Evolutionary conservation across 2,113 vertebrate genomes (phyloP).

Genomic region (Brienomyrus longianalis): DNA sequence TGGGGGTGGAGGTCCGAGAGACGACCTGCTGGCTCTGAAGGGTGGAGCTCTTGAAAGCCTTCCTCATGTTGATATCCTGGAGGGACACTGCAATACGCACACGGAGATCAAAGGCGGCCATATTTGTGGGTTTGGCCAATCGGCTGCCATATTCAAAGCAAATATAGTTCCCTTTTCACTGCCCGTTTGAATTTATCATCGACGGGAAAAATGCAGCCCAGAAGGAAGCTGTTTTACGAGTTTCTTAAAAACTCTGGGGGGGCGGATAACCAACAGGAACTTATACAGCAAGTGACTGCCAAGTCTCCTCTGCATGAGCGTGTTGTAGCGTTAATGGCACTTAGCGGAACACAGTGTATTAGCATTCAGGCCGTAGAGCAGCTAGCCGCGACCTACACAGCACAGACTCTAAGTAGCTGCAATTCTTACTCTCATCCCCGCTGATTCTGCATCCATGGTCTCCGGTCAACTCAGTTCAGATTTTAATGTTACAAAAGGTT

Average conservation of each 20-base stretch:
- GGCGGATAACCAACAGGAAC: not conserved
- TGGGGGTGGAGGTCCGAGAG: slow-evolving; percentile 75
- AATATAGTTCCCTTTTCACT: not conserved
- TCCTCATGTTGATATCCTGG: slow-evolving; percentile 85
- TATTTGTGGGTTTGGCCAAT: not conserved
- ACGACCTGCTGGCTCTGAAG: slow-evolving; percentile 82
- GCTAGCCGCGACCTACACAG: not conserved
- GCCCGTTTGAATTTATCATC: not conserved
- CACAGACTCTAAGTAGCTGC: not conserved
- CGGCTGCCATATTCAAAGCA: not conserved
- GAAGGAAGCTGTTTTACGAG: not conserved
- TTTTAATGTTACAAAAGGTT: not conserved
- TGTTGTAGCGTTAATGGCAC: not conserved
- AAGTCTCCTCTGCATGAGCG: not conserved
- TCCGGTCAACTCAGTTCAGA: not conserved
- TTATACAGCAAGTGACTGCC: not conserved
- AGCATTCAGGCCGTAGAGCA: not conserved
- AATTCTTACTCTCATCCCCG: too few relatives aligned
- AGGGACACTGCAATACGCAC: slow-evolving; percentile 61
- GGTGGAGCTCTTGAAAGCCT: slow-evolving; percentile 79
- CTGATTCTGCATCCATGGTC: not conserved
- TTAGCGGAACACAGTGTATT: not conserved
- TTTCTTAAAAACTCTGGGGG: not conserved
- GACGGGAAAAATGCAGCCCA: not conserved
- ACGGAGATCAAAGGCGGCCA: not conserved